phyloP scores from a whole-genome alignment of 2,113 vertebrate genomes.

The Candoia aspera region DNA sequence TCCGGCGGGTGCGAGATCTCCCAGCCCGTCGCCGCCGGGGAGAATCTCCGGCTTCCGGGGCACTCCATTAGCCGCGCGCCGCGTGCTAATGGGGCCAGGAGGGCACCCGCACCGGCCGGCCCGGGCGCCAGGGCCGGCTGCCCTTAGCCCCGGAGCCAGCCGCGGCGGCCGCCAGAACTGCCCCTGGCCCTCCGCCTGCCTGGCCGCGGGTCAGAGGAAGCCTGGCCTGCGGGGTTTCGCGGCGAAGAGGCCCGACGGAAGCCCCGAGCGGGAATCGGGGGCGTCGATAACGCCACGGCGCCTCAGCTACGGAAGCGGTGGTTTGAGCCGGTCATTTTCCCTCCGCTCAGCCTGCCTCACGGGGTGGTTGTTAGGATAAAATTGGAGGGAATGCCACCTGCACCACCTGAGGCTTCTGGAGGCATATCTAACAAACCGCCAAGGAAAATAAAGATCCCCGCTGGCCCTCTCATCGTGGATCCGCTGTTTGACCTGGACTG shows the following conservation, averaged over 20 bases:
- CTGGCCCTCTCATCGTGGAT: no score
- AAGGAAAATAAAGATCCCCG: no score
- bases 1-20: not conserved
- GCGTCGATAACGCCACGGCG: not conserved
- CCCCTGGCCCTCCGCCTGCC: no score
- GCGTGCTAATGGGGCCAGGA: not conserved
- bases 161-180: not conserved
- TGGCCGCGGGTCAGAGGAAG: not conserved
- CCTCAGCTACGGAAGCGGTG: not conserved
- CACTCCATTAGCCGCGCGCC: not conserved
- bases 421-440: no score
- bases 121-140: no score
- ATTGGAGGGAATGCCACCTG: no score
- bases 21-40: no score
- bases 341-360: not conserved
- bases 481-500: no score
- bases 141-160: not conserved
- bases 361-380: not conserved
- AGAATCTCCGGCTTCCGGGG: not conserved
- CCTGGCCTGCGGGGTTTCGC: not conserved
- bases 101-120: not conserved
- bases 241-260: not conserved
- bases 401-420: no score
- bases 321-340: not conserved
- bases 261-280: not conserved